Evolutionary conservation across 2,888 invertebrate genomes (phyloP), one percentile per base, ranked within the genome.

Genomic region (Andrena trimmerana): DNA sequence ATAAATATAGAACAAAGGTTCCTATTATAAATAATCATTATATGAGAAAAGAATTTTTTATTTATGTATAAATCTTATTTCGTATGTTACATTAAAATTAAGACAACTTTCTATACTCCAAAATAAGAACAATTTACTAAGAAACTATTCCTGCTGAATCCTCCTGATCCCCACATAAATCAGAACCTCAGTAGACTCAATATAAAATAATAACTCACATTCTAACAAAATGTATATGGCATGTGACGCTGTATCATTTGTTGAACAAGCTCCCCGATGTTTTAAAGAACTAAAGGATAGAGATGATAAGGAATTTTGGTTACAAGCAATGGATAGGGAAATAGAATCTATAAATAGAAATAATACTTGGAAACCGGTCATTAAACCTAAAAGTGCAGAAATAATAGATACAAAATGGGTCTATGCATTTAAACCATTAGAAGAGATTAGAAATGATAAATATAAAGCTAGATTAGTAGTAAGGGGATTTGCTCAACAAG

Each of bases 401-500:
- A 81, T 88, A 48, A 72, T 88, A 48, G 70, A 76, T 85, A 90
- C 76, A 5, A 73, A n/a, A 68, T 78, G 72, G 78, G 72, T 78
- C 90, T 90, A 89, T 59, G 20, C 83, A 68, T 80, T 88, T 86
- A 88, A 83, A 86, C 88, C 90, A 79, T 77, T 85, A 42, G 76
- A 90, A 24, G 83, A 87, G 7, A 75, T 68, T 69, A 89, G 89
- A 63, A 89, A 90, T 70, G 88, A 91, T n/a, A 83, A 90, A 52
- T 69, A 91, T n/a, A 90, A 91, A 27, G 90, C 91, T 7, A 36
- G 82, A 8, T 42, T 82, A 54, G 78, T 82, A 7, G 70, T 60
- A 2, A 84, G 86, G 71, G 90, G 90, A 20, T 92, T 89, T 87
- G 89, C 85, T 50, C 91, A 92, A 71, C 70, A 87, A 72, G 83